Conservation (phyloP, 2,113 vertebrate genomes). For the Pseudonaja textilis region DNA sequence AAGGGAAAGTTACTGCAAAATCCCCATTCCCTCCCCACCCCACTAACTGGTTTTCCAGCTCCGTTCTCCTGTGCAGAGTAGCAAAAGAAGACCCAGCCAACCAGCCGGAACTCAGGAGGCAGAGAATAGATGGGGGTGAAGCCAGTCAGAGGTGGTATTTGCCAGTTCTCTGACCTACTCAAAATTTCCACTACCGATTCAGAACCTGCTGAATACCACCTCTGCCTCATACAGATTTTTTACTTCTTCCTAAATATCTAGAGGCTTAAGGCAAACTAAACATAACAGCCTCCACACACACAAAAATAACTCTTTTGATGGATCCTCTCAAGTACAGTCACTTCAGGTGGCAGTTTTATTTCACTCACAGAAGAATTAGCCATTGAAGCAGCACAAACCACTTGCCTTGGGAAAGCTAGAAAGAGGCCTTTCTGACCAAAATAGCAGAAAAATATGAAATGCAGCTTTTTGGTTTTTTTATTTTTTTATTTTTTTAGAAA, state of each 20-base stretch:
- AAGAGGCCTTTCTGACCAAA: neutral
- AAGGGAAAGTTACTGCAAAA: no score
- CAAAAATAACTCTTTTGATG: slow-evolving; percentile 12
- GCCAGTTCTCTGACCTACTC: no score
- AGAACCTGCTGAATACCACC: no score
- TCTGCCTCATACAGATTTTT: neutral
- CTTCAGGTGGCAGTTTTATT: slow-evolving; percentile 21
- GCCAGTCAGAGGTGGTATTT: no score
- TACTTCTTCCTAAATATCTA: slow-evolving; percentile 4
- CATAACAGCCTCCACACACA: neutral
- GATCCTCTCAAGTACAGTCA: slow-evolving; percentile 28
- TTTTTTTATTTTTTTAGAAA: neutral
- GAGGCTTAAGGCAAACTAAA: slow-evolving; percentile 3
- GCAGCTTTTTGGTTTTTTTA: neutral
- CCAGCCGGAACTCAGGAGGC: no score
- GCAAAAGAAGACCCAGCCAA: no score
- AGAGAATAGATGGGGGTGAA: no score
- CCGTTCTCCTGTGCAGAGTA: no score
- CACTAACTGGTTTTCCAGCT: no score
- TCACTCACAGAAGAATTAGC: slow-evolving; percentile 19
- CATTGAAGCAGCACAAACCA: neutral
- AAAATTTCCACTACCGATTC: no score
- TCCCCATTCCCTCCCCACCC: no score
- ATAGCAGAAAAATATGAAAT: neutral
- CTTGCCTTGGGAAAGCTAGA: slow-evolving; percentile 14